Evolutionary conservation across 2,888 invertebrate genomes (phyloP).

Genomic region (Aspidiotus destructor): DNA sequence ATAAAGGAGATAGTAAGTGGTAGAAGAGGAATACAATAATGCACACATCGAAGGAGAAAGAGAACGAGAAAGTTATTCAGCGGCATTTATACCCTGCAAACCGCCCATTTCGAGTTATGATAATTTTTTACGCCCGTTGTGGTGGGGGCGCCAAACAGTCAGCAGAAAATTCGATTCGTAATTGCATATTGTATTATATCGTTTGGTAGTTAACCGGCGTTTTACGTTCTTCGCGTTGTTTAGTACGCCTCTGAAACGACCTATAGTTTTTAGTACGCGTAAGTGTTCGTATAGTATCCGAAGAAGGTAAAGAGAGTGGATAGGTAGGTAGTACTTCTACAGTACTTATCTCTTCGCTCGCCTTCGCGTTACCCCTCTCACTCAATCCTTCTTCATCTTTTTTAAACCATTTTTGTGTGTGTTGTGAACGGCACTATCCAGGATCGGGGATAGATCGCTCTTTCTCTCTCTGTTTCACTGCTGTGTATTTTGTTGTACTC

Average conservation of each 20-base stretch:
- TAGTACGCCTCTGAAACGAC: slow-evolving; percentile 21
- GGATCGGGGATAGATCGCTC: background rate
- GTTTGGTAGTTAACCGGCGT: slow-evolving; percentile 11
- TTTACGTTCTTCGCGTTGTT: slow-evolving; percentile 7
- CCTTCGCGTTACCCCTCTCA: background rate
- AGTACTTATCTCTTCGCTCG: slow-evolving; percentile 19
- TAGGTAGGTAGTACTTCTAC: slow-evolving; percentile 5
- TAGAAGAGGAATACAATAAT: too few relatives aligned
- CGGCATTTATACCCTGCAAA: slow-evolving; percentile 26
- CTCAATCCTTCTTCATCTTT: background rate
- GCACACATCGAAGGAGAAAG: background rate
- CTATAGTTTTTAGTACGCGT: slow-evolving; percentile 12
- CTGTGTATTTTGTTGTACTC: background rate
- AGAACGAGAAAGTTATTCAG: slow-evolving; percentile 9
- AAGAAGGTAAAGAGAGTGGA: background rate
- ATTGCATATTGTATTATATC: slow-evolving; percentile 26
- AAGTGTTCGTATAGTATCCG: slow-evolving; percentile 7
- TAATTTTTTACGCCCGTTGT: slow-evolving; percentile 30
- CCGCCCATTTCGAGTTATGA: slow-evolving; percentile 30
- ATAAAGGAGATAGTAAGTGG: too few relatives aligned
- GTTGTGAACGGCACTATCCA: background rate
- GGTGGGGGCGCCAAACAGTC: slow-evolving; percentile 26
- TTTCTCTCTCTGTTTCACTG: too few relatives aligned
- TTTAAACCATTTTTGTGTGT: background rate
- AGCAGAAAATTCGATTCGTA: slow-evolving; percentile 29